Base-by-base conservation (phyloP, 1,140 invertebrate genomes). In the Trichoplusia ni region DNA sequence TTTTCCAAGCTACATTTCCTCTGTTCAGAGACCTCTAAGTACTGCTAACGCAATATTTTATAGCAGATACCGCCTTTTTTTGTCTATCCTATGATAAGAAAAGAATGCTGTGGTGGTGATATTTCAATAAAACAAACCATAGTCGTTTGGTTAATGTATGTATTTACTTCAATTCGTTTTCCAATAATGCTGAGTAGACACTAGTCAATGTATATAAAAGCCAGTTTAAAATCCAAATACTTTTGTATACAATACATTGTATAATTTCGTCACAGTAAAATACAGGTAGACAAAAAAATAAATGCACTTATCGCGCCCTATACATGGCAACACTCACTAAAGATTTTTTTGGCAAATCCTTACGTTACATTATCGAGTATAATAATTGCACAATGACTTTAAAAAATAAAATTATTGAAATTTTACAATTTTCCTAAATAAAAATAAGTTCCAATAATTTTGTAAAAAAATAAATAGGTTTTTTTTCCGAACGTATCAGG, bases 151-250 rank as follows among this genome's bases (percentile, higher is more conserved):
- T 82, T 84, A 82, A 75, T 82, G 42, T 47, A 60, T 83, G 75
- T 77, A 77, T 80, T 84, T 79, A 81, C 56, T 69, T 79, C 73
- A 78, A 79, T 73, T 71, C 63, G 62, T 75, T 79, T 74, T 72
- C 77, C 81, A 80, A 80, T 80, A 69, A 81, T 79, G 75, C 71
- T 70, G 71, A 65, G 69, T 75, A 75, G 81, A 80, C 76, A 80
- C 77, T 82, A 85, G 71, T 78, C 73, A 80, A 79, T 82, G 74
- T 79, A 79, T 85, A 83, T 79, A 86, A 83, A 82, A 82, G 81
- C 79, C 77, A 71, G 68, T 82, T 79, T 49, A 49, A 82, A 78
- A 75, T 76, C 73, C 73, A 68, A 78, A 80, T 53, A 40, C 31
- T 69, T 70, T 67, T 81, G 81, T 84, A 85, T 78, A 79, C 69